A percentile compares a stretch with the other conserved stretches of the same genome.
These are phyloP conservation scores for Muscicapa adusta DNA, from an alignment of 2,113 vertebrate species.

Conservation along the genomic window DNA sequence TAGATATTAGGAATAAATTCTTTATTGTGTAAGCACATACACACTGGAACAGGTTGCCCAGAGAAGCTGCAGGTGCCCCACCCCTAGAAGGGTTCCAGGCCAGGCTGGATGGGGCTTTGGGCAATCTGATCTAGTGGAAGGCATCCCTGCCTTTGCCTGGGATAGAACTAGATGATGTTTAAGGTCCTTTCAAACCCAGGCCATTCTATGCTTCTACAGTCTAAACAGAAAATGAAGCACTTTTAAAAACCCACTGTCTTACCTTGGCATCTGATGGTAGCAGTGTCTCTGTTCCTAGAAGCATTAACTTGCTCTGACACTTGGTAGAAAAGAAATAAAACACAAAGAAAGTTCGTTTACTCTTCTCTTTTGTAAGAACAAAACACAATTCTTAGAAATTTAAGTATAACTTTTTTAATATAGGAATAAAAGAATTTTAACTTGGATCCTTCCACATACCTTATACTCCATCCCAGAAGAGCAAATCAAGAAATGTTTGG, in stretches of 20 bases:
- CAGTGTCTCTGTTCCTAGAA: background rate
- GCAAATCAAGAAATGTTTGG: background rate
- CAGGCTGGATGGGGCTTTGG: too few relatives aligned
- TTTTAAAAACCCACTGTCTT: background rate
- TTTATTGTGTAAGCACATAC: background rate
- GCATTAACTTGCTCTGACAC: constrained; percentile 59
- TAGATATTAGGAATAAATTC: background rate
- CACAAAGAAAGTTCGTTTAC: background rate
- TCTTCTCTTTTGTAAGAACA: background rate
- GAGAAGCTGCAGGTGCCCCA: background rate
- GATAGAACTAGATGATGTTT: background rate
- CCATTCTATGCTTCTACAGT: background rate
- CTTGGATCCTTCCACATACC: background rate
- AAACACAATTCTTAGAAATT: background rate
- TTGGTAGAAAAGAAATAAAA: constrained; percentile 51
- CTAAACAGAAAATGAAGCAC: background rate
- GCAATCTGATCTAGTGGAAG: background rate
- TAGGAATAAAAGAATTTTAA: background rate
- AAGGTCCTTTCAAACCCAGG: background rate
- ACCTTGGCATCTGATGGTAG: constrained; percentile 59
- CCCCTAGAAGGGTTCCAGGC: too few relatives aligned
- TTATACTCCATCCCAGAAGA: background rate
- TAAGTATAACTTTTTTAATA: background rate
- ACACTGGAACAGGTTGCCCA: background rate
- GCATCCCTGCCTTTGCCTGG: background rate